Evolutionary conservation across 2,888 invertebrate genomes (phyloP).

Genomic region (Hedychridium roseum): DNA sequence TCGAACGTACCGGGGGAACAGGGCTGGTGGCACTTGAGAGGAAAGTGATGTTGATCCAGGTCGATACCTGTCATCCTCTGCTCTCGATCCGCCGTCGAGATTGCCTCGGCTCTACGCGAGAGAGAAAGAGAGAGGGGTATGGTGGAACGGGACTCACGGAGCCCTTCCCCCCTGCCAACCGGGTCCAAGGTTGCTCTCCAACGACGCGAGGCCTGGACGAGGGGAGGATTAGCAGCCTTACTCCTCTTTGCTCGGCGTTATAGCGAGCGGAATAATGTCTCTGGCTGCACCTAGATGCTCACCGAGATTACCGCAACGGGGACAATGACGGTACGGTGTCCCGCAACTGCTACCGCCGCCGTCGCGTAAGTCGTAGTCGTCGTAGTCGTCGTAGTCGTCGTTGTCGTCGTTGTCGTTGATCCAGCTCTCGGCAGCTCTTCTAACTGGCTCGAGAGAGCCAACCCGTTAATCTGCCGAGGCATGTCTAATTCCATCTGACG

Average conservation of each 20-base stretch:
- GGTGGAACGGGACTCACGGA: too few relatives aligned
- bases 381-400: not conserved
- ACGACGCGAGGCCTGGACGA: too few relatives aligned
- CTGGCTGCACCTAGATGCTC: conserved; percentile 27
- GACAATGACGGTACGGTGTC: conserved; percentile 20
- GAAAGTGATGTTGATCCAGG: conserved; percentile 49
- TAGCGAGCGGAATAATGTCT: conserved; percentile 9
- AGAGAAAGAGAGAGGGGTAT: too few relatives aligned
- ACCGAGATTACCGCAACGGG: conserved; percentile 28
- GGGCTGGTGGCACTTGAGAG: conserved; percentile 40
- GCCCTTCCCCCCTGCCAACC: too few relatives aligned
- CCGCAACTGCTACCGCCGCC: conserved; percentile 30
- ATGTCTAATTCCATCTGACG: conserved; percentile 49
- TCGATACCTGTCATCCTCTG: conserved; percentile 45
- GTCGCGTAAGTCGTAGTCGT: not conserved
- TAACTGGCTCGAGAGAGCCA: conserved; percentile 37
- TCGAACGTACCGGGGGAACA: conserved; percentile 17
- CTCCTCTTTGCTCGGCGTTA: conserved; percentile 2
- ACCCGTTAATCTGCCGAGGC: conserved; percentile 44
- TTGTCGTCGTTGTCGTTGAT: not conserved
- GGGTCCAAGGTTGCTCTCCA: too few relatives aligned
- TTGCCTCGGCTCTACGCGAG: too few relatives aligned
- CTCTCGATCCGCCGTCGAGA: conserved; percentile 39
- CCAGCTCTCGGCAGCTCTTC: conserved; percentile 19
- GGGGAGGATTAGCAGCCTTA: conserved; percentile 1